Evolutionary conservation across 1,140 invertebrate genomes (phyloP), one percentile per base, ranked within the genome.

Genomic region (Pseudomyrmex sp.): DNA sequence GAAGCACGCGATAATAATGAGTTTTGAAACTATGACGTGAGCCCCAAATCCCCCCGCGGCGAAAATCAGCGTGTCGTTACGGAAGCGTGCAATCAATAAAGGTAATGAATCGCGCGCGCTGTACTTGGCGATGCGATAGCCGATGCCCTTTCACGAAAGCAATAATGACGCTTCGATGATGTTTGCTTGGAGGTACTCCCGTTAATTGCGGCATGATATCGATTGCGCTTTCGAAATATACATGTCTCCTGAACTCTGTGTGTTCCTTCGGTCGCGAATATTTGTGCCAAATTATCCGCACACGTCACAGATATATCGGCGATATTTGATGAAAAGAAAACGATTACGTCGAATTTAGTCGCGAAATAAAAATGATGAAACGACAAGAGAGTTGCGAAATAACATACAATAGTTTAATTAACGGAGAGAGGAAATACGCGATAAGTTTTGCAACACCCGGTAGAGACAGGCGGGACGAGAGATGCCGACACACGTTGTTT

Each of bases 1-100:
- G 80, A 72, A 65, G 35, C 68, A n/a, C 63, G 75, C 58, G 63
- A 87, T 84, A 63, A 79, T 88, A 87, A 84, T 79, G 86, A 84
- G 35, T 62, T 88, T 87, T 80, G 58, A 87, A 66, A 77, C 79
- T 85, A 70, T 52, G 76, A 59, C 73, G 85, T 35, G 35, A 35
- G 35, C 35, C 35, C 35, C 70, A 70, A 88, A 87, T 52, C 77
- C 80, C 80, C 75, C 35, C 75, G 44, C 26, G 62, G 76, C 58
- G 85, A 87, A 80, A 77, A 87, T 88, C 74, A 75, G 54, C 26
- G 52, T 46, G 44, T 56, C 35, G 52, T 12, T 58, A 62, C 85
- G 74, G n/a, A 56, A 68, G 20, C 35, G 44, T 46, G 69, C 69
- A 73, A 87, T 87, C 85, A 50, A 87, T 83, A 75, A 35, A 56